Conservation (phyloP, 2,113 vertebrate species). For the Etheostoma spectabile region DNA sequence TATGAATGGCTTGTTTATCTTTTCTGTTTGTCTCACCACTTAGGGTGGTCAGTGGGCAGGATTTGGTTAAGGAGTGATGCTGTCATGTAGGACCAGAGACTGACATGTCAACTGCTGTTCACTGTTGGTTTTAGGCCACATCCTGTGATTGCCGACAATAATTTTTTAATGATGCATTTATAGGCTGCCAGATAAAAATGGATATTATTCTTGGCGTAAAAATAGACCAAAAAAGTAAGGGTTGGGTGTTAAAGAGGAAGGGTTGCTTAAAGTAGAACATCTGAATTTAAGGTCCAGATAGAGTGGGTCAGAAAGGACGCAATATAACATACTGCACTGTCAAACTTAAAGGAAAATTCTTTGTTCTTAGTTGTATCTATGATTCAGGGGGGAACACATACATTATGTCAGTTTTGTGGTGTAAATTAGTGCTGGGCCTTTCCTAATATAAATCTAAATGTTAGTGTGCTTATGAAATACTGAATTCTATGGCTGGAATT, state of each 20-base stretch:
- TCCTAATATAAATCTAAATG: background rate
- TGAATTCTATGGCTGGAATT: background rate
- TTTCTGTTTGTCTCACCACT: constrained; percentile 29
- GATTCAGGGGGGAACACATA: background rate
- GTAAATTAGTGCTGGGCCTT: background rate
- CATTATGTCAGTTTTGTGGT: background rate
- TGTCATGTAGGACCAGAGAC: constrained; percentile 26
- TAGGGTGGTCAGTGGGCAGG: background rate
- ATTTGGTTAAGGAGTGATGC: constrained; percentile 1
- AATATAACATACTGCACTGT: background rate
- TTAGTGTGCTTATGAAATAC: background rate
- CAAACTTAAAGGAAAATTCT: background rate
- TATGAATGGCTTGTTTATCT: constrained; percentile 47
- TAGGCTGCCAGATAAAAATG: constrained; percentile 36
- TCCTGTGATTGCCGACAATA: constrained; percentile 44
- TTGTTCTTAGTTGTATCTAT: background rate
- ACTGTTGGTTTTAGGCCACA: constrained; percentile 33
- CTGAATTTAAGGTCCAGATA: background rate
- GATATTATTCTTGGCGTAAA: constrained; percentile 38
- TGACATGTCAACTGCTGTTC: constrained; percentile 55
- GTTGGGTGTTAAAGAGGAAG: constrained; percentile 15
- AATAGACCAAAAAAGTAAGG: constrained; percentile 33
- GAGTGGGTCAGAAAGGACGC: background rate
- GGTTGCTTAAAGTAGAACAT: constrained; percentile 5
- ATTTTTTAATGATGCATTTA: constrained; percentile 51